These are phyloP conservation scores for Acholoe squamosa DNA, from an alignment of 2,888 invertebrate genomes.

Conservation along the genomic window DNA sequence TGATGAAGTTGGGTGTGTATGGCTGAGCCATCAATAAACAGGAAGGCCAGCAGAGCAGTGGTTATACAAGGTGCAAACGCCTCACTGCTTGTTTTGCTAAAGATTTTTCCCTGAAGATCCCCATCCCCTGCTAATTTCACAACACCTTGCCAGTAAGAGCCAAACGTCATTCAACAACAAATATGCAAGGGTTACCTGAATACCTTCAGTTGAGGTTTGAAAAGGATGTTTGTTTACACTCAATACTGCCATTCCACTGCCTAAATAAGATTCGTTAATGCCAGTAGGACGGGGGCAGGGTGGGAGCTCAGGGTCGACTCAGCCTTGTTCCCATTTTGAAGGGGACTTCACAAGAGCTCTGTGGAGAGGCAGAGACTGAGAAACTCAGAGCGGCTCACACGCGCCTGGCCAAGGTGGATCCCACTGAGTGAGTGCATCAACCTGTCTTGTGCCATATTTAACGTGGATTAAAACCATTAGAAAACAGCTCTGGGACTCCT, in stretches of 20 bases:
- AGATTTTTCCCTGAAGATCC: not conserved
- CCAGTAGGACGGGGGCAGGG: not conserved
- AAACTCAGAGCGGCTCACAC: too few relatives aligned
- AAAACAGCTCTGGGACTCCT: conserved; percentile 30
- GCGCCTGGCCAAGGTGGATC: too few relatives aligned
- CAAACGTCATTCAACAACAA: conserved; percentile 10
- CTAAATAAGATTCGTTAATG: conserved; percentile 25
- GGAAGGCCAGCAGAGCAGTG: not conserved
- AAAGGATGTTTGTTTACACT: not conserved
- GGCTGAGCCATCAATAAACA: conserved; percentile 8
- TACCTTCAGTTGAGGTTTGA: not conserved
- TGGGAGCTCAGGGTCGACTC: not conserved
- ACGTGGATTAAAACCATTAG: conserved; percentile 39
- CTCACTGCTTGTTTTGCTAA: not conserved
- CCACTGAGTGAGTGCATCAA: not conserved
- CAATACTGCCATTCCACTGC: not conserved
- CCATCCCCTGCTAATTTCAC: not conserved
- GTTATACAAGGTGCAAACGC: not conserved
- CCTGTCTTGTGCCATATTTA: conserved; percentile 31
- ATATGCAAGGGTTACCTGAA: not conserved
- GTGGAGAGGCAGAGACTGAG: not conserved
- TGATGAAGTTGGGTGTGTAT: not conserved
- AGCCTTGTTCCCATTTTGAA: not conserved
- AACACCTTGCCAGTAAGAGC: not conserved
- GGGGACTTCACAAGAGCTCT: not conserved